These are phyloP conservation scores for Lycaon pictus DNA, from an alignment of 2,113 vertebrate species.

Conservation along the genomic window DNA sequence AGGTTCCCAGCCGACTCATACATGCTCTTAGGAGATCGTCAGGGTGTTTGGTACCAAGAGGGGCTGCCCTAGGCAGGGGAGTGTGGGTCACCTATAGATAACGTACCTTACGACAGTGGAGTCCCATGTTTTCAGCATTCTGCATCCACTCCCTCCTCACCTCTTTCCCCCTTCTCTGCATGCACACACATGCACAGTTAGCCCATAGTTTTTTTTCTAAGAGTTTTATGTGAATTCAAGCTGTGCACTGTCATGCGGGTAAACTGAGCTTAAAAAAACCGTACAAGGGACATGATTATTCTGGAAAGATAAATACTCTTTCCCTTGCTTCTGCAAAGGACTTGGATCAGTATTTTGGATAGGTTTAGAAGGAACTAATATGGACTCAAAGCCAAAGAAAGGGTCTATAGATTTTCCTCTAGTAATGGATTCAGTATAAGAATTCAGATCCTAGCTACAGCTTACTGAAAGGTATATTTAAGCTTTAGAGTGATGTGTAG, in stretches of 20 bases:
- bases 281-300: not conserved
- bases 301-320: not conserved
- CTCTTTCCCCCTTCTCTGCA: no score
- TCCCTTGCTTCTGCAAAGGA: not conserved
- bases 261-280: not conserved
- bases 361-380: not conserved
- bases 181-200: not conserved
- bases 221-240: not conserved
- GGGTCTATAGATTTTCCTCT: not conserved
- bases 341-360: not conserved
- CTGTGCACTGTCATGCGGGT: not conserved
- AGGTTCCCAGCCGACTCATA: not conserved
- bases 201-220: not conserved
- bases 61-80: not conserved
- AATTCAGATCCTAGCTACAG: not conserved
- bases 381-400: not conserved
- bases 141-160: not conserved
- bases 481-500: not conserved
- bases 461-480: not conserved
- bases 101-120: not conserved
- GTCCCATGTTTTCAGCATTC: not conserved
- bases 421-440: not conserved
- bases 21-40: not conserved
- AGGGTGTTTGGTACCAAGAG: not conserved
- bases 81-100: not conserved